Base-by-base conservation (phyloP, 1,140 invertebrate genomes). In the Drosophila melanica region DNA sequence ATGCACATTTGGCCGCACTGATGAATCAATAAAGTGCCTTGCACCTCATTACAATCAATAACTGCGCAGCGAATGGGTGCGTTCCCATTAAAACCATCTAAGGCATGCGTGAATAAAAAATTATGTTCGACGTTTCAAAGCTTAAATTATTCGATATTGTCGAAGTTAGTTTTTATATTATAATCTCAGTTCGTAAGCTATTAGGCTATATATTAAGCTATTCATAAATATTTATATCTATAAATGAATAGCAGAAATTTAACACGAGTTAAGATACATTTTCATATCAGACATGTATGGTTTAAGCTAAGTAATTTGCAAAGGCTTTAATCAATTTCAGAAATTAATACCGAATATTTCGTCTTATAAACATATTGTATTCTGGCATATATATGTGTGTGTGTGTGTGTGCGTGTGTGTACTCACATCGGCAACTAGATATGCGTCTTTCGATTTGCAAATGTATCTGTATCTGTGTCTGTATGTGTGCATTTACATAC, bases 1-100 rank as follows among this genome's bases (percentile, higher is more conserved):
- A 39, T 35, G 71, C 69, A 57, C 64, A 71, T 73, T 84, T 84
- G 55, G 79, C 69, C 58, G 74, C 60, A 51, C 51, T 66, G 74
- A 81, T 81, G 55, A 69, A 74, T 74, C 71, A 69, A 69, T 74
- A 74, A 62, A 51, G 14, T 53, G 71, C 42, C 58, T 68, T 57
- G 60, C 60, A 70, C 51, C 59, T 55, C 67, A 70, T 64, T 63
- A 64, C 18, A 55, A 64, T 48, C 41, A 70, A 70, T 64, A 64
- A 57, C 35, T 64, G 42, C 27, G 30, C 48, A 51, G 51, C 16
- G 47, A 30, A 68, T 51, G 7, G 10, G 12, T 27, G 6, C 1
- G 10, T 20, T 4, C 6, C 14, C 3, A 18, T 18, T 18, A 3
- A 3, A 45, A 20, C 27, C 27, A 7, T 27, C 27, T 6, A 27